These are phyloP conservation scores for Struthidea cinerea DNA, from an alignment of 2,113 vertebrate genomes.

Conservation along the genomic window DNA sequence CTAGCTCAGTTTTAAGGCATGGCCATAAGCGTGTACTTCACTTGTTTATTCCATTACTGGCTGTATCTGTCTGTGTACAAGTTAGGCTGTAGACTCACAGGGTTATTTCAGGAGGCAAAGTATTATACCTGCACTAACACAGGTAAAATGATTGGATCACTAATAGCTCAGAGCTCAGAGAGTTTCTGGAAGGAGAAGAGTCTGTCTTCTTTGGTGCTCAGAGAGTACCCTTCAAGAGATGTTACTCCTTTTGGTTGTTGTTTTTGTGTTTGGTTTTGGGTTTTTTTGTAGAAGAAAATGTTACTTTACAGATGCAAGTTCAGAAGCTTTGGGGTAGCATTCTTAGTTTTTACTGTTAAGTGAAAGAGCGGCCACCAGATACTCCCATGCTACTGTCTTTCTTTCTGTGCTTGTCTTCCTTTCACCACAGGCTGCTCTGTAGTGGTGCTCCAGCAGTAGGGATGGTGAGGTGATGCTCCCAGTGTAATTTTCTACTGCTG, in stretches of 20 bases:
- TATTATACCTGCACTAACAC: not conserved
- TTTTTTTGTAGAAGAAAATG: not conserved
- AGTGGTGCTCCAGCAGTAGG: constrained; percentile 38
- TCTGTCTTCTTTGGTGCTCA: not conserved
- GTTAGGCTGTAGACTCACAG: not conserved
- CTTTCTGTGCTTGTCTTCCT: not conserved
- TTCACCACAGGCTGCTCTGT: not conserved
- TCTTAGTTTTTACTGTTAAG: not conserved
- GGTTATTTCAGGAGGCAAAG: not conserved
- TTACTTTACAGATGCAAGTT: not conserved
- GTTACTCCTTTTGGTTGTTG: not conserved
- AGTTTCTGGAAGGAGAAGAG: not conserved
- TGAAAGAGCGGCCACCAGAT: not conserved
- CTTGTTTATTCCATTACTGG: not conserved
- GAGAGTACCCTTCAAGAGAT: not conserved
- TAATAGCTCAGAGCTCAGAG: not conserved
- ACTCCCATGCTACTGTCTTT: not conserved
- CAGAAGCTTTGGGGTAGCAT: not conserved
- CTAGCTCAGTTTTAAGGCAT: not conserved
- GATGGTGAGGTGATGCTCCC: constrained; percentile 42
- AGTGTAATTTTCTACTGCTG: not conserved
- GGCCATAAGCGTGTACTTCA: not conserved
- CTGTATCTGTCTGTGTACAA: not conserved
- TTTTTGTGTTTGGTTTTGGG: not conserved
- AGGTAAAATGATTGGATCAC: not conserved